These are phyloP conservation scores for Danionella dracula DNA, from an alignment of 2,797 vertebrate genomes.

Conservation along the genomic window DNA sequence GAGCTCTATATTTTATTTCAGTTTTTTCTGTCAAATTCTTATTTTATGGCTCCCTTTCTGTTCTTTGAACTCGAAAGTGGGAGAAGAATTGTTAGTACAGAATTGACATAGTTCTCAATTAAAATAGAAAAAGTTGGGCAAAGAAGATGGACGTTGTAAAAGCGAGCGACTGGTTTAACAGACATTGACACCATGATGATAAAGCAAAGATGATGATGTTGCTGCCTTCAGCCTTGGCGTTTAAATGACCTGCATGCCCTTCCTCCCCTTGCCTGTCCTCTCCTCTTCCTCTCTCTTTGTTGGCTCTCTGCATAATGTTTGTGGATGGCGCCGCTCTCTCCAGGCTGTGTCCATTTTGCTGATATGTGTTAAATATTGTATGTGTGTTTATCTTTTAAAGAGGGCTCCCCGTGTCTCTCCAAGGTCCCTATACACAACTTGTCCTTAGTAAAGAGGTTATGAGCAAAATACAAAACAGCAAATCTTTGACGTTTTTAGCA, in stretches of 20 bases:
- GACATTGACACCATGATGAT: constrained; percentile 49
- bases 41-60: constrained; percentile 19
- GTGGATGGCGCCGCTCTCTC: constrained; percentile 51
- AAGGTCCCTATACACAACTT: constrained; percentile 5
- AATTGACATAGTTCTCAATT: constrained; percentile 17
- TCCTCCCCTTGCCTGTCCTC: constrained; percentile 47
- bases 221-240: constrained; percentile 80
- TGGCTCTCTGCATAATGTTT: constrained; percentile 48
- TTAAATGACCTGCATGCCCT: constrained; percentile 79
- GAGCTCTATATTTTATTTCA: background rate
- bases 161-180: constrained; percentile 31
- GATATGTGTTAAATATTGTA: constrained; percentile 46
- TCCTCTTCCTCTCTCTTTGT: constrained; percentile 51
- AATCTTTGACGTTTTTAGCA: too few species aligned
- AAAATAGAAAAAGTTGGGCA: constrained; percentile 7
- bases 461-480: background rate
- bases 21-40: constrained; percentile 5
- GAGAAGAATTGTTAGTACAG: constrained; percentile 18
- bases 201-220: constrained; percentile 62
- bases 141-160: background rate
- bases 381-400: constrained; percentile 24
- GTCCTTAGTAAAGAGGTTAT: background rate
- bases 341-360: constrained; percentile 40
- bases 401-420: constrained; percentile 18
- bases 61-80: constrained; percentile 33